Evolutionary conservation across 1,140 invertebrate species (phyloP), one percentile per base, ranked within the genome.

Genomic region (Drosophila prosaltans): DNA sequence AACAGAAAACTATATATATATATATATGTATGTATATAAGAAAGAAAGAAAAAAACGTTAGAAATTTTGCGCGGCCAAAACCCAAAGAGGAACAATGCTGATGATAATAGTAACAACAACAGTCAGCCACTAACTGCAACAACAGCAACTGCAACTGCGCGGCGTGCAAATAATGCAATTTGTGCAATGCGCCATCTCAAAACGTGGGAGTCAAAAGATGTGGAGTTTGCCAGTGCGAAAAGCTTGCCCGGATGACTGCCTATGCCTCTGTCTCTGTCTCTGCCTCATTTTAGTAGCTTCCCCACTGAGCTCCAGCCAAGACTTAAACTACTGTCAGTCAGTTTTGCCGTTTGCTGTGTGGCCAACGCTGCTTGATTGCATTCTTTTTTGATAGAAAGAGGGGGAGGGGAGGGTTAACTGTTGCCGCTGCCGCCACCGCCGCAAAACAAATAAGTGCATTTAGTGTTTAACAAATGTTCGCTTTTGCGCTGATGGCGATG

Each of bases 401-500:
- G 21, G 45, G 1, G 7, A 9, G 21, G 16, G 8, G 45, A 11
- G 43, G 43, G 43, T 1, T 11, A n/a, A 43, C 11, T 43, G 41
- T 0, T 57, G 67, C 54, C 67, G 76, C 76, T 40, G 55, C 70
- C 65, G 69, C 16, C 67, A 71, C 63, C 61, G 81, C 77, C 74
- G 65, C 72, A 81, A 91, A 91, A 88, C 88, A 91, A 88, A 91
- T 91, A 91, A 91, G 88, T 91, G 88, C 88, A 91, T 91, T 91
- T 91, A 91, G 88, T 91, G 88, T 84, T 91, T 91, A 91, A 91
- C 88, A 91, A 91, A 91, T 91, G 82, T 83, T 84, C 78, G 78
- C 74, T 74, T 78, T 89, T 89, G 80, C 84, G 84, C 77, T 84
- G 84, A 89, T 89, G 84, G 84, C 80, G 84, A 70, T 84, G 84